Evolutionary conservation across 2,797 vertebrate species (phyloP), one percentile per base, ranked within the genome.

Genomic region (Cirrhinus molitorella): DNA sequence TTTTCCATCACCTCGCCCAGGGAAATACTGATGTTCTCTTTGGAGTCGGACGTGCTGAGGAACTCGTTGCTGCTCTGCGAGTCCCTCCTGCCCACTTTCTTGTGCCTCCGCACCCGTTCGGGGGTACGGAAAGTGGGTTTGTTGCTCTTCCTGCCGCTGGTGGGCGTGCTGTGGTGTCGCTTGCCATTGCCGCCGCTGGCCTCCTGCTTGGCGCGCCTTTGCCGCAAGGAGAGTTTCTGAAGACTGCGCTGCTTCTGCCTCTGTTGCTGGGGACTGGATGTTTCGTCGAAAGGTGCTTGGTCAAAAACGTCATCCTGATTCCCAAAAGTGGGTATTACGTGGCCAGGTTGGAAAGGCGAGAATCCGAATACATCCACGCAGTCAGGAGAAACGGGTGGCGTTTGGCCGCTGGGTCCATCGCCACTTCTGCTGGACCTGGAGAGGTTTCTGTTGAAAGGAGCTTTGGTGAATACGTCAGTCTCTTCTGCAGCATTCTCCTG

Each of bases 51-150:
- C 86, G 97, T 95, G 51, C 95, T 97, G 10, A 98, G 93, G 89
- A 98, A 96, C 91, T 99, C 98, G 0, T 96, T 99, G 95, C 98
- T 99, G 90, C 98, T 99, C 88, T 99, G 98, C 0, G 98, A 99
- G 93, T 99, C 98, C 80, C 97, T 94, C 65, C 97, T 95, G 2
- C 97, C 97, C 0, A 94, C 96, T 79, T 95, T 97, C 84, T 95
- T 97, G 93, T 97, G 97, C 67, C 98, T 88, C 19, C 97, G 96
- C 12, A 94, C 94, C 4, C 96, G 91, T 90, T 99, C 98, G 0
- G 98, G 98, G 0, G 98, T 99, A 85, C 98, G 96, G 90, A 96
- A 98, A 43, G 86, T 94, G 0, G 97, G 95, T 80, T 99, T 99
- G 89, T 91, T 86, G 0, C 89, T 83, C 92, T 98, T 99, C 87